These are phyloP conservation scores for Erpetoichthys calabaricus DNA, from an alignment of 2,797 vertebrate species.

Conservation along the genomic window DNA sequence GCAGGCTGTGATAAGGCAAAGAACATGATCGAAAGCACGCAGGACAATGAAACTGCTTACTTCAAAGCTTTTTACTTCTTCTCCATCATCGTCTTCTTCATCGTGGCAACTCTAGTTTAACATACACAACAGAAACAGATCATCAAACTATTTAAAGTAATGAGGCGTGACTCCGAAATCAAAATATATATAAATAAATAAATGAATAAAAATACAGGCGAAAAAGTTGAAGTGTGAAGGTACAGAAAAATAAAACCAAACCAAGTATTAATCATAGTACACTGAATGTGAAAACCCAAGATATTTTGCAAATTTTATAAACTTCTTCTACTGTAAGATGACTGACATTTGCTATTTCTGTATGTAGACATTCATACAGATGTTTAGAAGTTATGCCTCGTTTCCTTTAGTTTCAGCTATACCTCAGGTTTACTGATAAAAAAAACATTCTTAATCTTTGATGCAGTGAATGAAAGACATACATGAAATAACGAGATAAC, in stretches of 20 bases:
- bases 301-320: conserved; percentile 1
- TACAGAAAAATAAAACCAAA: no score
- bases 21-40: conserved; percentile 9
- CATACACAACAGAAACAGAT: neutral
- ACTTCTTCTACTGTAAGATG: conserved; percentile 12
- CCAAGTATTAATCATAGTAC: neutral
- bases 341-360: neutral
- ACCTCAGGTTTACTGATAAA: no score
- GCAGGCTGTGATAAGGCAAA: conserved; percentile 35
- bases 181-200: no score
- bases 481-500: no score
- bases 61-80: conserved; percentile 93
- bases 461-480: no score
- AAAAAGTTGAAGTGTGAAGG: no score
- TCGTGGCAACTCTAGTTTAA: conserved; percentile 77
- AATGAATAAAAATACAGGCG: no score
- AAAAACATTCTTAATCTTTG: no score
- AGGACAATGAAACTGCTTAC: conserved; percentile 42
- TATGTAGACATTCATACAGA: no score
- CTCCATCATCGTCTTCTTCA: conserved; percentile 82
- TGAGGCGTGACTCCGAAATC: neutral
- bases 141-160: neutral
- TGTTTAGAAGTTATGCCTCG: no score
- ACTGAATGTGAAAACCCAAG: neutral
- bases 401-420: no score